Evolutionary conservation across 2,888 invertebrate genomes (phyloP).

Genomic region (Limnephilus marmoratus): DNA sequence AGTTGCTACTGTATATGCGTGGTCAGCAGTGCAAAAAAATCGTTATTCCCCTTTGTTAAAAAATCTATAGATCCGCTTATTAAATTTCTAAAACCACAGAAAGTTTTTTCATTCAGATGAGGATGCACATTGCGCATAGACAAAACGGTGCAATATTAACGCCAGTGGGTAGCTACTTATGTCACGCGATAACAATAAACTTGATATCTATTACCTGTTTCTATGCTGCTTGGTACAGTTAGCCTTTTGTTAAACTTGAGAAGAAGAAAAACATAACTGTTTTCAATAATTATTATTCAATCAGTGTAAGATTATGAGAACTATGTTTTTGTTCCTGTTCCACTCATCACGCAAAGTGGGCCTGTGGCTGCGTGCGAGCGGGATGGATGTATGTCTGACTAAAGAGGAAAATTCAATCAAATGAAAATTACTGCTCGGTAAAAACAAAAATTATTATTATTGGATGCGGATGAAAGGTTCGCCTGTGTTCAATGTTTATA

Average conservation of each 20-base stretch:
- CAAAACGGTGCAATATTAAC: neutral
- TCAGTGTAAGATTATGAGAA: neutral
- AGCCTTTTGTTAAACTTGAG: neutral
- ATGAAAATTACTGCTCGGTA: neutral
- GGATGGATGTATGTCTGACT: neutral
- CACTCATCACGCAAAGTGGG: neutral
- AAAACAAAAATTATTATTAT: neutral
- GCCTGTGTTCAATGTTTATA: neutral
- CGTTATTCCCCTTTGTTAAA: neutral
- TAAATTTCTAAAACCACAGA: neutral
- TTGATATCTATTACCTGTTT: neutral
- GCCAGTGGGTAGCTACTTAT: neutral
- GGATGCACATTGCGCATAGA: neutral
- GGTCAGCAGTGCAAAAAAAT: neutral
- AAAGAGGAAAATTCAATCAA: neutral
- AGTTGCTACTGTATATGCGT: too few relatives aligned
- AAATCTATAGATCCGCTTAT: neutral
- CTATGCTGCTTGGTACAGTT: neutral
- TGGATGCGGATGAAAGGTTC: neutral
- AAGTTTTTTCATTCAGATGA: neutral
- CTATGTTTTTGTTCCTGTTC: neutral
- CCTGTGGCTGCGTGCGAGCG: too few relatives aligned
- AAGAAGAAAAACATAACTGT: neutral
- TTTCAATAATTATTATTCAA: neutral
- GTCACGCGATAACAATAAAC: constrained; percentile 2